phyloP scores from a whole-genome alignment of 92 coral and sea anemone species.

The Phenganax stokvisi region DNA sequence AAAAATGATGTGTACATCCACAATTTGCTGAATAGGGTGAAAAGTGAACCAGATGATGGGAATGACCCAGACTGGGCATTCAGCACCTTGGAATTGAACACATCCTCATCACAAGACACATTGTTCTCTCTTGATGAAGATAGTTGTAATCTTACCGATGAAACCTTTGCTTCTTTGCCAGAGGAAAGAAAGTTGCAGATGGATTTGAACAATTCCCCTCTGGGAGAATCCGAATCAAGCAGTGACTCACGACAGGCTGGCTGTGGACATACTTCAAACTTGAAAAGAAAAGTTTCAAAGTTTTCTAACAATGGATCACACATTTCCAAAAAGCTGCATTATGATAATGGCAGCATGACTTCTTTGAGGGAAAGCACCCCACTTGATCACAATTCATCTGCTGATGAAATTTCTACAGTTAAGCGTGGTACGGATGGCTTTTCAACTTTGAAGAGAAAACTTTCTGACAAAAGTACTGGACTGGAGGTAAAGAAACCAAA shows the following conservation, averaged over 20 bases:
- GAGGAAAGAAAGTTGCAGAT: not conserved
- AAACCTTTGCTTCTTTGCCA: not conserved
- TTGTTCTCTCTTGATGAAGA: conserved; percentile 1
- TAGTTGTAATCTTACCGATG: not conserved
- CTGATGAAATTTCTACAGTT: too few species aligned
- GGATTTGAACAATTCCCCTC: not conserved
- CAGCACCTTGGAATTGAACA: not conserved
- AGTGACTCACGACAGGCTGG: too few species aligned
- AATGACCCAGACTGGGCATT: not conserved
- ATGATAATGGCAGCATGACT: too few species aligned
- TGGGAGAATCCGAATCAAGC: not conserved
- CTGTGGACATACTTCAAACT: too few species aligned
- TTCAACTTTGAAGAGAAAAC: not conserved
- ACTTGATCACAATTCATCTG: too few species aligned
- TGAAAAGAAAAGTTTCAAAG: too few species aligned
- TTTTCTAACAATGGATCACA: too few species aligned
- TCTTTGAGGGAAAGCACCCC: too few species aligned
- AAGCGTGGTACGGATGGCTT: too few species aligned
- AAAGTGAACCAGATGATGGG: conserved; percentile 5
- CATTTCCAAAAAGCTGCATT: too few species aligned
- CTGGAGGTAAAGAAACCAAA: not conserved
- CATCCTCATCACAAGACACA: not conserved
- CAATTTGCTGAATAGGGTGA: conserved; percentile 1
- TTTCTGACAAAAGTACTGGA: not conserved
- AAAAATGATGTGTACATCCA: not conserved